phyloP scores from a whole-genome alignment of 2,113 vertebrate species.

The Passer domesticus region DNA sequence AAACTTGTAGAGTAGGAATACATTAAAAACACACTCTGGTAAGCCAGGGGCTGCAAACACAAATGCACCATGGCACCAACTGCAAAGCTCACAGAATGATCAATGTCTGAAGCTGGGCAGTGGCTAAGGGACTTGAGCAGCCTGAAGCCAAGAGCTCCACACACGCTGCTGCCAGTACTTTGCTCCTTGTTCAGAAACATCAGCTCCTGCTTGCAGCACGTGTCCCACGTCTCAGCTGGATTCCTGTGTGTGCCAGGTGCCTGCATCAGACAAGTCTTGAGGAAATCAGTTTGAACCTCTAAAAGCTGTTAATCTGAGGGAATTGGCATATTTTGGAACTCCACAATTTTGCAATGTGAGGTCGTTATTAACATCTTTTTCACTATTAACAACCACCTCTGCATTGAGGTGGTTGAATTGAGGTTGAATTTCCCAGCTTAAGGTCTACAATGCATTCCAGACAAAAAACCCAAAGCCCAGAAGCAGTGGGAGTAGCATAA shows the following conservation, averaged over 20 bases:
- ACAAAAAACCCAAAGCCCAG: neutral
- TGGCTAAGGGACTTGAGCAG: neutral
- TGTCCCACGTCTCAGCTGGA: neutral
- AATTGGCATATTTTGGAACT: neutral
- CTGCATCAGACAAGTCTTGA: neutral
- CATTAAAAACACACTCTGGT: rapidly evolving
- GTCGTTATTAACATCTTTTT: neutral
- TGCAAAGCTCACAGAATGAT: neutral
- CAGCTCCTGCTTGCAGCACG: rapidly evolving
- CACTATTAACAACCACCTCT: neutral
- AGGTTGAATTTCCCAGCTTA: neutral
- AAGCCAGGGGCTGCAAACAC: neutral
- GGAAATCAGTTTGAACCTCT: neutral
- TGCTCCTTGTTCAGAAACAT: neutral
- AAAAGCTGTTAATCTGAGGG: neutral
- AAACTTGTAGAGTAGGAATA: neutral
- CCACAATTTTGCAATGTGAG: neutral
- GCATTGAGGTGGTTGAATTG: neutral
- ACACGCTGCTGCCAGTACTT: neutral
- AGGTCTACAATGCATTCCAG: neutral
- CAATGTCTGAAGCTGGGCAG: rapidly evolving
- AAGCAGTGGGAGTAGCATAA: neutral
- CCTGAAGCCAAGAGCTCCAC: neutral
- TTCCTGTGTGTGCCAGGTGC: neutral
- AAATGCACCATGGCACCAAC: neutral